A percentile compares a stretch with the other conserved stretches of the same genome.
These are phyloP conservation scores for Lithophane semibrunnea DNA, from an alignment of 2,888 invertebrate species.

Conservation along the genomic window DNA sequence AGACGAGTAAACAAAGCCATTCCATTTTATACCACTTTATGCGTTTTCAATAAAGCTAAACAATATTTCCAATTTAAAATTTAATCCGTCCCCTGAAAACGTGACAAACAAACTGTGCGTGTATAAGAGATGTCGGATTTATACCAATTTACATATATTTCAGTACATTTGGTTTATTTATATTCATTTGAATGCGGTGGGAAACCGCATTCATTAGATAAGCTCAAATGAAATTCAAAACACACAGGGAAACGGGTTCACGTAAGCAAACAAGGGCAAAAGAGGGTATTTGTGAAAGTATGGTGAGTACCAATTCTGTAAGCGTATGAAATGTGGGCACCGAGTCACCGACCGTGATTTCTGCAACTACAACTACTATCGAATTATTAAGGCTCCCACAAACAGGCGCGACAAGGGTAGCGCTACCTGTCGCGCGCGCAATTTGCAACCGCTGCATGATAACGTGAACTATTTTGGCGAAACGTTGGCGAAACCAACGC, in stretches of 20 bases:
- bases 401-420: no score
- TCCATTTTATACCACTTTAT: slow-evolving; percentile 63
- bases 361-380: slow-evolving; percentile 43
- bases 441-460: no score
- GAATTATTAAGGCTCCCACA: background rate
- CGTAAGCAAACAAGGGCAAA: slow-evolving; percentile 49
- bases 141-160: slow-evolving; percentile 56
- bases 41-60: slow-evolving; percentile 64
- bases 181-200: slow-evolving; percentile 64
- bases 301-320: slow-evolving; percentile 32
- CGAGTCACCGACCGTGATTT: slow-evolving; percentile 54
- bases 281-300: slow-evolving; percentile 50
- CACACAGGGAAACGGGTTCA: slow-evolving; percentile 39
- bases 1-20: slow-evolving; percentile 69
- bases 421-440: no score
- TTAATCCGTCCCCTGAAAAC: slow-evolving; percentile 54
- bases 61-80: slow-evolving; percentile 66
- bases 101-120: slow-evolving; percentile 60
- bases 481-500: slow-evolving; percentile 49
- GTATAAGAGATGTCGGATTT: slow-evolving; percentile 41
- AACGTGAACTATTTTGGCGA: slow-evolving; percentile 56
- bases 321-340: slow-evolving; percentile 62
- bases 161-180: slow-evolving; percentile 57
- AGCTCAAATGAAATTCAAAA: slow-evolving; percentile 55
- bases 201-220: slow-evolving; percentile 54